phyloP scores from a whole-genome alignment of 2,113 vertebrate species.

The Grus americana region DNA sequence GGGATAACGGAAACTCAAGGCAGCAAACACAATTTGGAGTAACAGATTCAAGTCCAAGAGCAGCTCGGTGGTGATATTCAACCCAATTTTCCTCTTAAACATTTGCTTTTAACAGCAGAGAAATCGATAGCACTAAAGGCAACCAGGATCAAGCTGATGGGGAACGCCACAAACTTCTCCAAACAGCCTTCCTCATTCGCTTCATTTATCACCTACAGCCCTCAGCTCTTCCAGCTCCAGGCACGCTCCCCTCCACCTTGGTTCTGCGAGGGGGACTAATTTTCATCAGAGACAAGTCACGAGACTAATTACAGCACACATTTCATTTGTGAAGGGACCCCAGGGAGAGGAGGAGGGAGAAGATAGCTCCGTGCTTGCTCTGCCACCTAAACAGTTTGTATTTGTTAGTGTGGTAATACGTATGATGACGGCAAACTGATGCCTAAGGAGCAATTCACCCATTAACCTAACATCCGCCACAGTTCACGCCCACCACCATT shows the following conservation, averaged over 20 bases:
- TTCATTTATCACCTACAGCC: neutral
- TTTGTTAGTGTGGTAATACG: neutral
- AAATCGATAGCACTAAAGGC: neutral
- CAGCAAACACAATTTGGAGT: neutral
- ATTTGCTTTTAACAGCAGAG: neutral
- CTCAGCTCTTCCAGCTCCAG: neutral
- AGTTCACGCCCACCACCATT: slow-evolving; percentile 2
- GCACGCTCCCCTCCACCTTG: neutral
- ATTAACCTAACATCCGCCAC: neutral
- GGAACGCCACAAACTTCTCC: neutral
- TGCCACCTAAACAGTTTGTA: slow-evolving; percentile 2
- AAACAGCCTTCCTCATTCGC: neutral
- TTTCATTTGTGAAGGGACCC: neutral
- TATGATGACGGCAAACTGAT: neutral
- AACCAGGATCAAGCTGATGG: neutral
- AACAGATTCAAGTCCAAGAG: neutral
- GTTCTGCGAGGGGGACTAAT: neutral
- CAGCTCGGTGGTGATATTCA: neutral
- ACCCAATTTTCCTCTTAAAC: neutral
- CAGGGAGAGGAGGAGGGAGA: neutral
- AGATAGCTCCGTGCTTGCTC: neutral
- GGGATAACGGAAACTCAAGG: neutral
- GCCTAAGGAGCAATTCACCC: slow-evolving; percentile 8
- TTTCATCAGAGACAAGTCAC: neutral
- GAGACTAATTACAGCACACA: neutral